These are phyloP conservation scores for Microtus ochrogaster DNA, from an alignment of 2,113 vertebrate species.

Conservation along the genomic window DNA sequence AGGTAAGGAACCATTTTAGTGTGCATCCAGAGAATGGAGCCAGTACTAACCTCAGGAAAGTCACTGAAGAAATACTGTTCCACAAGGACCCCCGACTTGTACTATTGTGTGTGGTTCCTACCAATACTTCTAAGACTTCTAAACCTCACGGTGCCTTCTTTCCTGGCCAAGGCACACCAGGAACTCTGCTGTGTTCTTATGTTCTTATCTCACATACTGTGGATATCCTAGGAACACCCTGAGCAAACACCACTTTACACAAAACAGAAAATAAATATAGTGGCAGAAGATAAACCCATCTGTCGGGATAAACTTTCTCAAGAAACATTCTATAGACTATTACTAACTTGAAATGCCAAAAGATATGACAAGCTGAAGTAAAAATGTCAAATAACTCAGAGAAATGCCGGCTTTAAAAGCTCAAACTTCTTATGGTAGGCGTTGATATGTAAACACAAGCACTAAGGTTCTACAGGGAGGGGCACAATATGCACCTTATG, in stretches of 20 bases:
- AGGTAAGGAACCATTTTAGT: neutral
- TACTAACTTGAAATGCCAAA: conserved; percentile 6
- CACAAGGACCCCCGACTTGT: neutral
- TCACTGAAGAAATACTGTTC: neutral
- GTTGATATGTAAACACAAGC: neutral
- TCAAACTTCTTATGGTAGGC: neutral
- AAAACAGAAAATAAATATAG: neutral
- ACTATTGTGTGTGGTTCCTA: neutral
- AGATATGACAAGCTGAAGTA: neutral
- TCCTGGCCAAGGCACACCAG: neutral
- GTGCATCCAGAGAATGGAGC: neutral
- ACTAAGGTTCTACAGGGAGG: neutral
- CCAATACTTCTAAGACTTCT: neutral
- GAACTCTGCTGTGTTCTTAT: neutral
- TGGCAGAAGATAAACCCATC: neutral
- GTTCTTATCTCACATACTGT: neutral
- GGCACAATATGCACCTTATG: neutral
- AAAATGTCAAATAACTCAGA: neutral
- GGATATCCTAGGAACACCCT: neutral
- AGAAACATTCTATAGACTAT: conserved; percentile 43
- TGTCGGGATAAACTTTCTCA: neutral
- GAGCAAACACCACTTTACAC: neutral
- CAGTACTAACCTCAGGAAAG: neutral
- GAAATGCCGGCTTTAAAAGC: conserved; percentile 42
- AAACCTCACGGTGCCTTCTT: neutral